Evolutionary conservation across 2,797 vertebrate species (phyloP), one percentile per base, ranked within the genome.

Genomic region (Gymnoscopelus braueri): DNA sequence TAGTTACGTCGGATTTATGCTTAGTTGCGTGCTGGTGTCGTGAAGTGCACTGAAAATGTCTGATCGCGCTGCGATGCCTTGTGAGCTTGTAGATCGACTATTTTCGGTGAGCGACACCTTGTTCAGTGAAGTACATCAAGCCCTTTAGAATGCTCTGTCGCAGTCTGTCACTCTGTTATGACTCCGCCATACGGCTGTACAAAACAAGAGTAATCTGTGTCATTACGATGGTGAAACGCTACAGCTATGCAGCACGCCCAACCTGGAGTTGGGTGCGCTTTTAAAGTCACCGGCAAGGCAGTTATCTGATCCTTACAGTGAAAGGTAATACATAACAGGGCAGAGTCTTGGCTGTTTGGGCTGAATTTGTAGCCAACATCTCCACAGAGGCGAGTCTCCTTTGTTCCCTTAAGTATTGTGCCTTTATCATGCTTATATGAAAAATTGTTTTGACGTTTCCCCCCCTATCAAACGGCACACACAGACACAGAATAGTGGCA

Each of bases 371-470:
- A 72, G 72, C 39, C 39, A 44, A 44, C 39, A 44, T 44, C 39
- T 44, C 9, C 69, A 13, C 68, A 2, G 67, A 77, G 81, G 68
- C 78, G 67, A 64, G 59, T 68, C 61, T 58, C 65, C 66, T 77
- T 80, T 82, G 74, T 75, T 76, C 69, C 68, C 59, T 35, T 35
- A 55, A 77, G 71, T 70, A 69, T 24, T 49, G 44, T 10, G 74
- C 74, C 77, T 87, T 78, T 83, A 75, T 87, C 82, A 78, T 75
- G 35, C 19, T 54, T 0, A 1, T 0, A 52, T 88, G 87, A 88
- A 74, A 86, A 84, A 89, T 82, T 73, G 51, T 89, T 88, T 83
- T 85, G 88, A 88, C 87, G 87, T 85, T 86, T 84, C 35, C 69
- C 15, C 10, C 66, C 74, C 69, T 66, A 82, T 89, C 84, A 85